A percentile compares a stretch with the other conserved stretches of the same genome.
phyloP scores from a whole-genome alignment of 2,797 vertebrate genomes.

The Tapirus indicus region DNA sequence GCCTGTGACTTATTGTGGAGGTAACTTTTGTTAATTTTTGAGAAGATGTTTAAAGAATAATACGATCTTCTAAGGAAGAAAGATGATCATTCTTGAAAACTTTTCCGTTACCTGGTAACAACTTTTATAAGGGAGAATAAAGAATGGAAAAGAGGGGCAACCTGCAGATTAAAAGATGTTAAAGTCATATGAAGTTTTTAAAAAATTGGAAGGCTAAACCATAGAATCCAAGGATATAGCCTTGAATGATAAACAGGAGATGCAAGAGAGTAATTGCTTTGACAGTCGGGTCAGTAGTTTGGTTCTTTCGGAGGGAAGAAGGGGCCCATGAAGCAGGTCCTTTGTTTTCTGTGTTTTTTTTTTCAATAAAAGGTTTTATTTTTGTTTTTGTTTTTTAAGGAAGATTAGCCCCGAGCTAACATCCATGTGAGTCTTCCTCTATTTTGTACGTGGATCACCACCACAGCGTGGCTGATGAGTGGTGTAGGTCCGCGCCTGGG shows the following conservation, averaged over 20 bases:
- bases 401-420: too few species aligned
- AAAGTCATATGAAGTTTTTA: background rate
- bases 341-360: background rate
- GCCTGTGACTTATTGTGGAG: background rate
- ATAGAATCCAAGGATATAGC: background rate
- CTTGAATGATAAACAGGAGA: background rate
- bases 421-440: too few species aligned
- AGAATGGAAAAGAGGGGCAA: background rate
- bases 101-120: background rate
- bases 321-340: background rate
- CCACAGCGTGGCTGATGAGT: too few species aligned
- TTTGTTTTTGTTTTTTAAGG: background rate
- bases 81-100: background rate
- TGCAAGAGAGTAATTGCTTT: background rate
- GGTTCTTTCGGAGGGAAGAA: background rate
- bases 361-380: slow-evolving; percentile 8
- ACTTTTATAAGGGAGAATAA: slow-evolving; percentile 22
- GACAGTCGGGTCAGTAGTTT: background rate
- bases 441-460: too few species aligned
- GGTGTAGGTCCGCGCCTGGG: too few species aligned
- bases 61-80: slow-evolving; percentile 26
- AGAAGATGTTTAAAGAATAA: background rate
- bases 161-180: background rate
- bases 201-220: background rate
- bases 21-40: slow-evolving; percentile 38